Evolutionary conservation across 2,797 vertebrate species (phyloP).

Genomic region (Amblyopsis hoosieri): DNA sequence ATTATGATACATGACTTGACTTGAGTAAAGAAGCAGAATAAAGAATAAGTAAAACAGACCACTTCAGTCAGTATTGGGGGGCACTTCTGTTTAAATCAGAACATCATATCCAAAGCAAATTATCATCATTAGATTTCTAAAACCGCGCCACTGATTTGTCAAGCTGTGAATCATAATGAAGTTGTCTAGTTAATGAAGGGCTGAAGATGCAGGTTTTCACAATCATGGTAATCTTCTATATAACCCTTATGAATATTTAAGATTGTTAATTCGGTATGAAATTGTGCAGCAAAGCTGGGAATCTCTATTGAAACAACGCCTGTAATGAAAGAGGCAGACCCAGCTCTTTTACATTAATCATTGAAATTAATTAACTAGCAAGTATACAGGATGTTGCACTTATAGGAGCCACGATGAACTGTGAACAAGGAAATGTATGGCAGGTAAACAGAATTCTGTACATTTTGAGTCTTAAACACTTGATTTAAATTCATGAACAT

Average conservation of each 20-base stretch:
- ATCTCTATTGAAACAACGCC: constrained; percentile 73
- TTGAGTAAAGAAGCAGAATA: not conserved
- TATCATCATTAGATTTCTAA: constrained; percentile 75
- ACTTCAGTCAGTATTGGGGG: constrained; percentile 66
- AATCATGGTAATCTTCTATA: constrained; percentile 75
- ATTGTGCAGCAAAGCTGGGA: constrained; percentile 72
- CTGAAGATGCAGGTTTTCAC: constrained; percentile 71
- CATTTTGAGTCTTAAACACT: constrained; percentile 35
- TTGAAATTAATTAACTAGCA: constrained; percentile 76
- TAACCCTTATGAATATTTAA: constrained; percentile 78
- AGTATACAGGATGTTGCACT: constrained; percentile 73
- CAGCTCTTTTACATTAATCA: constrained; percentile 74
- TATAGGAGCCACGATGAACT: constrained; percentile 53
- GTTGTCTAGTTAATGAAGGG: constrained; percentile 75
- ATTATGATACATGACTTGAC: not conserved
- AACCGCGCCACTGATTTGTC: constrained; percentile 74
- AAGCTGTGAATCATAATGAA: constrained; percentile 81
- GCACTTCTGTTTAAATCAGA: constrained; percentile 70
- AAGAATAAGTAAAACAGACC: constrained; percentile 55
- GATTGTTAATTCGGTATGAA: constrained; percentile 75
- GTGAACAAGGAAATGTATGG: constrained; percentile 48
- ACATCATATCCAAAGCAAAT: constrained; percentile 75
- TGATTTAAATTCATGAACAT: constrained; percentile 40
- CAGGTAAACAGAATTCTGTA: constrained; percentile 51
- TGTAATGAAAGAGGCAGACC: constrained; percentile 70